phyloP scores from a whole-genome alignment of 2,797 vertebrate genomes.

The Argya squamiceps region DNA sequence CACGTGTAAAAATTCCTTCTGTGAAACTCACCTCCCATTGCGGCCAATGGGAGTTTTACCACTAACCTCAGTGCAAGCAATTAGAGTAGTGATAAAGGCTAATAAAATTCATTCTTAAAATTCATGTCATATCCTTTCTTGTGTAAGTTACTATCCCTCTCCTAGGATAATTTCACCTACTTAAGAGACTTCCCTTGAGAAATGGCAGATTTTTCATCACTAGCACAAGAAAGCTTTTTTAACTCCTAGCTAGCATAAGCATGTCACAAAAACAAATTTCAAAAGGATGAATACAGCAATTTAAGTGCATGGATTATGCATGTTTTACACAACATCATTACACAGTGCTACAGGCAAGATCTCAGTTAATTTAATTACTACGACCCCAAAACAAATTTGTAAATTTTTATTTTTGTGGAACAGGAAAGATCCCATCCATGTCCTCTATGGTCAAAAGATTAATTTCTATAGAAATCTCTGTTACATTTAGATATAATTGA shows the following conservation, averaged over 20 bases:
- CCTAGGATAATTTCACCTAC: slow-evolving; percentile 20
- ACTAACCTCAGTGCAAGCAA: neutral
- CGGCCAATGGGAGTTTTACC: neutral
- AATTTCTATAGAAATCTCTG: neutral
- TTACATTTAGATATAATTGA: neutral
- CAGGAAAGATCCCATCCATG: neutral
- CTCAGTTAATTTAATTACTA: neutral
- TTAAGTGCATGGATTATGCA: neutral
- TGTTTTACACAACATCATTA: neutral
- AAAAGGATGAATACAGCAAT: neutral
- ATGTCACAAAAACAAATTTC: neutral
- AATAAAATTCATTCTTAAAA: slow-evolving; percentile 40
- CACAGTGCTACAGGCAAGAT: neutral
- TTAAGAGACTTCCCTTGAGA: slow-evolving; percentile 19
- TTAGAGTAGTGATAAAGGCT: neutral
- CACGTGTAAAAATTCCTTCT: neutral
- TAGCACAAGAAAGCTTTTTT: neutral
- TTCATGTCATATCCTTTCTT: neutral
- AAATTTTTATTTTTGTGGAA: neutral
- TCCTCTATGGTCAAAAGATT: neutral
- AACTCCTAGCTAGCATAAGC: neutral
- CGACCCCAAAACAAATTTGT: neutral
- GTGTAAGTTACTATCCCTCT: neutral
- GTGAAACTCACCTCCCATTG: neutral
- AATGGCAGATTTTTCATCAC: neutral